Conservation (phyloP, 2,113 vertebrate species). For the Loxodonta africana region DNA sequence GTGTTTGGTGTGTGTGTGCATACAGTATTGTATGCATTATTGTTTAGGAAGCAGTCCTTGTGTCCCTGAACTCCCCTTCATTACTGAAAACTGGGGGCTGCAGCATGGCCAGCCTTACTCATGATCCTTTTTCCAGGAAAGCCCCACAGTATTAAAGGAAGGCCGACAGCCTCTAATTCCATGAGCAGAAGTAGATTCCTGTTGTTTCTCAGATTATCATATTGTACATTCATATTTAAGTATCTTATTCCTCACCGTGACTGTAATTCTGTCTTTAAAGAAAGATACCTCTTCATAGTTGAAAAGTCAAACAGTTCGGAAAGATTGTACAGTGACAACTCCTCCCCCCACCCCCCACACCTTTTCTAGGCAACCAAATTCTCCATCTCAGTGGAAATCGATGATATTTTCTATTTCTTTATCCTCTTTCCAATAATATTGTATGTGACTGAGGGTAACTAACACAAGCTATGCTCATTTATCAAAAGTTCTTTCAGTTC, state of each 20-base stretch:
- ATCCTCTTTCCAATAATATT: neutral
- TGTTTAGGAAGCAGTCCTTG: neutral
- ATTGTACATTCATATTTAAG: neutral
- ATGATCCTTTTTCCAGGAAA: rapidly evolving
- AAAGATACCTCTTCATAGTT: neutral
- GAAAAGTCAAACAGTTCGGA: no score
- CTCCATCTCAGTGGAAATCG: neutral
- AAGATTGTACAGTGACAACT: rapidly evolving
- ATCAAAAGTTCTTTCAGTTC: neutral
- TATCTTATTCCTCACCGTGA: neutral
- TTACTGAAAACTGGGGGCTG: neutral
- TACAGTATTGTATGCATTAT: neutral
- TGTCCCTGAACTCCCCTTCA: rapidly evolving
- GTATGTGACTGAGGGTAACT: neutral
- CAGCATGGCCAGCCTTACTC: neutral
- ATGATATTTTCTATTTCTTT: neutral
- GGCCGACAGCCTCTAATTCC: rapidly evolving
- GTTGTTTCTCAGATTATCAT: neutral
- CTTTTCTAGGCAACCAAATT: no score
- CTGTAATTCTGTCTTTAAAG: neutral
- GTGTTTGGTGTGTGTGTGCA: no score
- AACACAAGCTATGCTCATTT: neutral
- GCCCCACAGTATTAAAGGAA: no score
- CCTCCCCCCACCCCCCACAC: no score
- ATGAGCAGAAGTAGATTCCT: neutral